Evolutionary conservation across 2,888 invertebrate species (phyloP).

Genomic region (Blastobasis lacticolella): DNA sequence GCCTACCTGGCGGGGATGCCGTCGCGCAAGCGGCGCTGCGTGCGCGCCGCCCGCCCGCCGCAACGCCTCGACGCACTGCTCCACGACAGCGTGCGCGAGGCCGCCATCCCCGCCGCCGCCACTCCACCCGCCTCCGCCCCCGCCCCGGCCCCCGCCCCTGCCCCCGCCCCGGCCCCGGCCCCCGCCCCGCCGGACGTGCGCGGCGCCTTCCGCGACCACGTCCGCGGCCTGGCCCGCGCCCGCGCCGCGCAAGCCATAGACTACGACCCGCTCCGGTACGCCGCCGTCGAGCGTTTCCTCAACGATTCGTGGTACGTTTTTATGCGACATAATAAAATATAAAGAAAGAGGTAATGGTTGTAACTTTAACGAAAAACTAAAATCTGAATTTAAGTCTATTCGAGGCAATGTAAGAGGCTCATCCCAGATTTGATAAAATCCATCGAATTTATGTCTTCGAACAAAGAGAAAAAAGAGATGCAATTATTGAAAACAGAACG

Average conservation of each 20-base stretch:
- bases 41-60: constrained; percentile 49
- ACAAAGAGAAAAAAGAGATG: too few species aligned
- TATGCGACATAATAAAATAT: too few species aligned
- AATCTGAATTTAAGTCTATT: too few species aligned
- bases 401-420: too few species aligned
- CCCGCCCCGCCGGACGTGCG: constrained; percentile 24
- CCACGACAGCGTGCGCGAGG: constrained; percentile 40
- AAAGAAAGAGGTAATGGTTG: too few species aligned
- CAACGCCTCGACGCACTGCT: constrained; percentile 36
- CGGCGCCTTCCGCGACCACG: constrained; percentile 40
- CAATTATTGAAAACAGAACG: too few species aligned
- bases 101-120: not conserved
- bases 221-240: constrained; percentile 34
- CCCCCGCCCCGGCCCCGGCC: constrained; percentile 24
- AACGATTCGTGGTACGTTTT: constrained; percentile 8
- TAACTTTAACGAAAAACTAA: too few species aligned
- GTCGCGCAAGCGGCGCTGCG: constrained; percentile 87
- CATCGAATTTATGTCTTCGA: too few species aligned
- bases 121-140: constrained; percentile 16
- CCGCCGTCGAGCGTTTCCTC: constrained; percentile 39
- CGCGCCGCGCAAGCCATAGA: constrained; percentile 37
- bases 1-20: constrained; percentile 94
- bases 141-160: constrained; percentile 7
- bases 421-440: too few species aligned
- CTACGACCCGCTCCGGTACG: constrained; percentile 34